A percentile compares a stretch with the other conserved stretches of the same genome.
phyloP scores from a whole-genome alignment of 2,113 vertebrate species.

The Semnornis frantzii region DNA sequence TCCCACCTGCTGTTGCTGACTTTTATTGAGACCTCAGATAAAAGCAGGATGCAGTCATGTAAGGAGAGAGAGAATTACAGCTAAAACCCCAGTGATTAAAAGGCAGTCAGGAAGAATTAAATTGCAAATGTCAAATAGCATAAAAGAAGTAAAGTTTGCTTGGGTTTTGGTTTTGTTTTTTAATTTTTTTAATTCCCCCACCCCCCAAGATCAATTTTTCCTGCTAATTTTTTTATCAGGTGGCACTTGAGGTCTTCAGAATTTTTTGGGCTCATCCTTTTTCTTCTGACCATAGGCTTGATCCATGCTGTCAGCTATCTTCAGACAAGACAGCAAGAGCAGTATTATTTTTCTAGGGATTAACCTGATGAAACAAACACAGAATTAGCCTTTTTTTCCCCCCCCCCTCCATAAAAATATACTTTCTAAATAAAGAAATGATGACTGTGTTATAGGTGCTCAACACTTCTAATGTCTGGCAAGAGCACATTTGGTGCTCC shows the following conservation, averaged over 20 bases:
- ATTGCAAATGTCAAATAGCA: neutral
- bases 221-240: neutral
- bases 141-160: neutral
- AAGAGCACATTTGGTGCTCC: neutral
- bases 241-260: neutral
- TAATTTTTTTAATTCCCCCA: no score
- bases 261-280: neutral
- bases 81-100: neutral
- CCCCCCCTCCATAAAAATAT: neutral
- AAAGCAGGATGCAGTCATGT: neutral
- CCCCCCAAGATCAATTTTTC: neutral
- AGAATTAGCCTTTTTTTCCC: neutral
- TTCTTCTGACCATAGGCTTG: neutral
- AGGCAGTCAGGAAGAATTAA: neutral
- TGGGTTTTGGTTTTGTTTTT: neutral
- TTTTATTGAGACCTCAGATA: neutral
- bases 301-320: neutral
- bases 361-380: neutral
- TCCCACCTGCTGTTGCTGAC: neutral
- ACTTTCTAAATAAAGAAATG: neutral
- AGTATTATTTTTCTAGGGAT: neutral
- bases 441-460: neutral
- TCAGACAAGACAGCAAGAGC: rapidly evolving
- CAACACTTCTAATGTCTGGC: neutral
- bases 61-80: neutral